Evolutionary conservation across 2,888 invertebrate genomes (phyloP).

Genomic region (Catocala nupta): DNA sequence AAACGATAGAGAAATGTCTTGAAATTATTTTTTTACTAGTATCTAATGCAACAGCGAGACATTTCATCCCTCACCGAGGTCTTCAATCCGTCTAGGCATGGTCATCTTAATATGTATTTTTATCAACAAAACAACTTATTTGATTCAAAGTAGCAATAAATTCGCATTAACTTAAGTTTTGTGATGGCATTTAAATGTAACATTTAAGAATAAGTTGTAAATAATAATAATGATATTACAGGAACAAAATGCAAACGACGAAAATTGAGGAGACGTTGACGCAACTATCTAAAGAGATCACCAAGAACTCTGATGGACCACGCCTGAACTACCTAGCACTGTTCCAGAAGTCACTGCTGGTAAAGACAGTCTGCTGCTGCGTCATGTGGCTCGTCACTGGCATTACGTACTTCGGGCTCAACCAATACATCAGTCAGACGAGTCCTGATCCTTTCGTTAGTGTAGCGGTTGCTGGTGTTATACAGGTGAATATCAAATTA

Average conservation of each 20-base stretch:
- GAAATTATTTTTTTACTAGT: no score
- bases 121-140: no score
- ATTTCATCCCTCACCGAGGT: no score
- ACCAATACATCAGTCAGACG: slow-evolving; percentile 93
- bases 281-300: slow-evolving; percentile 63
- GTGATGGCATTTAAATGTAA: no score
- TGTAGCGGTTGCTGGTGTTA: slow-evolving; percentile 89
- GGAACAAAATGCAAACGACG: slow-evolving; percentile 82
- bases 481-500: slow-evolving; percentile 64
- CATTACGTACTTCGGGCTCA: slow-evolving; percentile 94
- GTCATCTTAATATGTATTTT: no score
- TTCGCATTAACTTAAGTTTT: no score
- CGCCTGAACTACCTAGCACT: slow-evolving; percentile 88
- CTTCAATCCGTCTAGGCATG: no score
- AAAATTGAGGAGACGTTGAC: slow-evolving; percentile 80
- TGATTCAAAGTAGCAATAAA: no score
- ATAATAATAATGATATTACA: no score
- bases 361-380: slow-evolving; percentile 89
- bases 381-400: slow-evolving; percentile 94
- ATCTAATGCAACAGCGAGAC: no score
- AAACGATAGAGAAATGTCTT: no score
- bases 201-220: no score
- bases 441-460: slow-evolving; percentile 94
- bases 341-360: slow-evolving; percentile 88
- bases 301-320: slow-evolving; percentile 54